Conservation (phyloP, 2,888 invertebrate species). For the Lepidocyrtoides sp. region DNA sequence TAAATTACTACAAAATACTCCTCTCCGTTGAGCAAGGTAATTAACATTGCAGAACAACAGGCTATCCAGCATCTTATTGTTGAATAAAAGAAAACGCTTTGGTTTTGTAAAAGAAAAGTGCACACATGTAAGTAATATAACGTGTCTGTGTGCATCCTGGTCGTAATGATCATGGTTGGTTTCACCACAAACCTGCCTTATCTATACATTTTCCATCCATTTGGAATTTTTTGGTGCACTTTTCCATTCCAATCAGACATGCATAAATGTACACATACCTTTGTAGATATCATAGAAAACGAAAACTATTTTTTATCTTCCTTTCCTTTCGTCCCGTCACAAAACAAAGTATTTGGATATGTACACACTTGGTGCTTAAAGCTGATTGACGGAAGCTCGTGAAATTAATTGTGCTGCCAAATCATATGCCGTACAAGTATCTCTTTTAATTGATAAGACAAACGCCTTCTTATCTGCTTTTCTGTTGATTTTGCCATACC, state of each 20-base stretch:
- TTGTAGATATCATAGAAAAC: not conserved
- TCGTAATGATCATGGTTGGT: conserved; percentile 1
- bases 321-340: too few species aligned
- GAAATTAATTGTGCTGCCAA: not conserved
- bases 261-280: too few species aligned
- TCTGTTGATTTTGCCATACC: not conserved
- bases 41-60: conserved; percentile 57
- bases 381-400: not conserved
- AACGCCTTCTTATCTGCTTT: not conserved
- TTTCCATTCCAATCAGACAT: not conserved
- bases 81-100: conserved; percentile 10
- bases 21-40: conserved; percentile 58
- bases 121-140: not conserved
- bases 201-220: conserved; percentile 8
- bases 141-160: not conserved
- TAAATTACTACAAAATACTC: conserved; percentile 61
- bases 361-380: not conserved
- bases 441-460: conserved; percentile 29
- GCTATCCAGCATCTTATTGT: not conserved
- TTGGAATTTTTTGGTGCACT: conserved; percentile 30
- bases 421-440: not conserved
- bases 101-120: conserved; percentile 7
- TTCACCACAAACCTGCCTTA: not conserved
- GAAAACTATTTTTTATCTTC: too few species aligned
- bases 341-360: too few species aligned